phyloP scores from a whole-genome alignment of 2,888 invertebrate species.

The Monochamus alternatus region DNA sequence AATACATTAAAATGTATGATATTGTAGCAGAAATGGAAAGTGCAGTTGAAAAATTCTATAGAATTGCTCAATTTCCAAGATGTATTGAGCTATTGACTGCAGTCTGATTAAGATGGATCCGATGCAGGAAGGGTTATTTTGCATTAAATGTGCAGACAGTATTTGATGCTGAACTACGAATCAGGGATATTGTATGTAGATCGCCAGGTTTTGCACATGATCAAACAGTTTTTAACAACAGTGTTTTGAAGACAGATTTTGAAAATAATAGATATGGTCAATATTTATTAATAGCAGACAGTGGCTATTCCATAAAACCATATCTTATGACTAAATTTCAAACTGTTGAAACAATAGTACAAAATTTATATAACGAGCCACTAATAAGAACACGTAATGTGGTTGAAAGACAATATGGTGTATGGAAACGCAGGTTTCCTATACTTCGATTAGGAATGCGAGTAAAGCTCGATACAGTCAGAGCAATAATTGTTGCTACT shows the following conservation, averaged over 20 bases:
- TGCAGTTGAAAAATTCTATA: constrained; percentile 38
- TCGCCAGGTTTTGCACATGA: constrained; percentile 45
- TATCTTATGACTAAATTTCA: constrained; percentile 59
- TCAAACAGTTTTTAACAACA: constrained; percentile 31
- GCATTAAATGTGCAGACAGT: constrained; percentile 52
- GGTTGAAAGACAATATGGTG: constrained; percentile 60
- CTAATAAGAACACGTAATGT: constrained; percentile 61
- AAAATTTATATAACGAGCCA: constrained; percentile 60
- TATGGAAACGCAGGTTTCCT: constrained; percentile 55
- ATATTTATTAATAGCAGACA: constrained; percentile 61
- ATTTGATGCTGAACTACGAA: constrained; percentile 43
- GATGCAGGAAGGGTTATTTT: constrained; percentile 57
- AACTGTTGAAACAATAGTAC: constrained; percentile 50
- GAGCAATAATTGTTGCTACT: constrained; percentile 32
- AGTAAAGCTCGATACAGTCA: no score
- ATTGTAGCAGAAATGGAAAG: constrained; percentile 37
- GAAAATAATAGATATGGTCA: constrained; percentile 40
- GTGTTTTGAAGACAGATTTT: constrained; percentile 15
- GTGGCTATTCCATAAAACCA: constrained; percentile 57
- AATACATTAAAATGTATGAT: constrained; percentile 38
- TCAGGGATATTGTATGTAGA: constrained; percentile 51
- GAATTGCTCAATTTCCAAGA: constrained; percentile 48
- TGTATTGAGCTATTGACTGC: constrained; percentile 52
- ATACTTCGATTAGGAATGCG: constrained; percentile 34
- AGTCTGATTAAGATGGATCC: constrained; percentile 54